These are phyloP conservation scores for Corythornis madagascariensis DNA, from an alignment of 2,113 vertebrate genomes.

Conservation along the genomic window DNA sequence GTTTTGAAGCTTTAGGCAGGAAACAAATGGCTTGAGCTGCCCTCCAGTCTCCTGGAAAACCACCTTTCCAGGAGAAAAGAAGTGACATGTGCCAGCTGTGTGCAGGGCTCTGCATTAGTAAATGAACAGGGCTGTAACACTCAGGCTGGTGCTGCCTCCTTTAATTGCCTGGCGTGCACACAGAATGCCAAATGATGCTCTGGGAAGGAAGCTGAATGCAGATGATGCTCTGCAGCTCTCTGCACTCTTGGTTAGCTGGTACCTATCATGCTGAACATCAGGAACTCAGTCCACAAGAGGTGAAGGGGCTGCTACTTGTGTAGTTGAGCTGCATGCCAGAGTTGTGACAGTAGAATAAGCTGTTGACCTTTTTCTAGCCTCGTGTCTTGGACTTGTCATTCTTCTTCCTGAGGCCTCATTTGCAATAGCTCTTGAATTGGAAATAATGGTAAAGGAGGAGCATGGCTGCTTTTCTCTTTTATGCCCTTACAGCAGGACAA, in stretches of 20 bases:
- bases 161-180: conserved; percentile 65
- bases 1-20: conserved; percentile 43
- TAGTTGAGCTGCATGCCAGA: conserved; percentile 38
- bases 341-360: conserved; percentile 46
- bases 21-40: conserved; percentile 53
- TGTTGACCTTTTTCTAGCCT: conserved; percentile 32
- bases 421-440: conserved; percentile 22
- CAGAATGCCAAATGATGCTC: conserved; percentile 60
- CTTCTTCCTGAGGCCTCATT: conserved; percentile 25
- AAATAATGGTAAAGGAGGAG: conserved; percentile 8
- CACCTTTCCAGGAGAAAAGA: conserved; percentile 56
- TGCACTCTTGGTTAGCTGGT: conserved; percentile 40
- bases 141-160: conserved; percentile 49
- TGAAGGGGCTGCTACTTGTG: conserved; percentile 53
- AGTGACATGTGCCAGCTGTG: conserved; percentile 69
- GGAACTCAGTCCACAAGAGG: conserved; percentile 38
- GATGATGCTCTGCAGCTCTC: conserved; percentile 54
- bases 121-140: conserved; percentile 67
- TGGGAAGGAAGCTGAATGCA: conserved; percentile 50
- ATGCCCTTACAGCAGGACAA: neutral
- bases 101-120: conserved; percentile 57
- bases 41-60: conserved; percentile 54
- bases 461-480: neutral
- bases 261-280: conserved; percentile 55
- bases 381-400: conserved; percentile 47